These are phyloP conservation scores for Alces alces DNA, from an alignment of 2,113 vertebrate genomes.

Conservation along the genomic window DNA sequence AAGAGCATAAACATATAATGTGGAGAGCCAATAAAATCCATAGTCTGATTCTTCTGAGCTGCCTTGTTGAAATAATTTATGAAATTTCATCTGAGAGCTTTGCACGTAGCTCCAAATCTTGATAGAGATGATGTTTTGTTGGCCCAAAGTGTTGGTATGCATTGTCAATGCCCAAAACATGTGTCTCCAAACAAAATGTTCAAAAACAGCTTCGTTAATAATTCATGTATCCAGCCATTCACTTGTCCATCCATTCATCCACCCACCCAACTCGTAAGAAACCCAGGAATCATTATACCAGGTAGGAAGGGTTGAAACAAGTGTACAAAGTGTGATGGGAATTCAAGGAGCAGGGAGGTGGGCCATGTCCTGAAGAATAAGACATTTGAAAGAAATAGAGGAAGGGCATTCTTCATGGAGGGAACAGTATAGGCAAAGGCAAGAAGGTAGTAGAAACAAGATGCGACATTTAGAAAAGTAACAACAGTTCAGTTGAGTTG, in stretches of 20 bases:
- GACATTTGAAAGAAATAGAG: neutral
- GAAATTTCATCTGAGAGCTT: conserved; percentile 13
- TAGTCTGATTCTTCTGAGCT: conserved; percentile 15
- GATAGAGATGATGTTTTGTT: neutral
- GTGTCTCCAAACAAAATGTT: neutral
- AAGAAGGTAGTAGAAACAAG: neutral
- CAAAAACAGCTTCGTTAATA: neutral
- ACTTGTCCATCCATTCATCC: neutral
- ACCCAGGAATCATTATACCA: too few relatives aligned
- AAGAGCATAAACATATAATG: neutral
- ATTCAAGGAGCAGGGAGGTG: neutral
- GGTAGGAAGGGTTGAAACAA: neutral
- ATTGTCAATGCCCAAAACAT: neutral
- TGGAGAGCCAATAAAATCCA: conserved; percentile 35
- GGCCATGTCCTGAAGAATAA: neutral
- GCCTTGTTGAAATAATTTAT: neutral
- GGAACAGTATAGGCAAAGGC: neutral
- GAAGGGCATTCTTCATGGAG: neutral
- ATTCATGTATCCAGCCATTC: neutral
- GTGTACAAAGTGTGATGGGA: neutral
- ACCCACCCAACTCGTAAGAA: neutral
- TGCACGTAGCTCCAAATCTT: conserved; percentile 41
- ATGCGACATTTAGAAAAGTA: neutral
- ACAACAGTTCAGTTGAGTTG: neutral
- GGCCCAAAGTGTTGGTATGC: neutral